These are phyloP conservation scores for Geophilus truncorum DNA, from an alignment of 2,888 invertebrate species.

Conservation along the genomic window DNA sequence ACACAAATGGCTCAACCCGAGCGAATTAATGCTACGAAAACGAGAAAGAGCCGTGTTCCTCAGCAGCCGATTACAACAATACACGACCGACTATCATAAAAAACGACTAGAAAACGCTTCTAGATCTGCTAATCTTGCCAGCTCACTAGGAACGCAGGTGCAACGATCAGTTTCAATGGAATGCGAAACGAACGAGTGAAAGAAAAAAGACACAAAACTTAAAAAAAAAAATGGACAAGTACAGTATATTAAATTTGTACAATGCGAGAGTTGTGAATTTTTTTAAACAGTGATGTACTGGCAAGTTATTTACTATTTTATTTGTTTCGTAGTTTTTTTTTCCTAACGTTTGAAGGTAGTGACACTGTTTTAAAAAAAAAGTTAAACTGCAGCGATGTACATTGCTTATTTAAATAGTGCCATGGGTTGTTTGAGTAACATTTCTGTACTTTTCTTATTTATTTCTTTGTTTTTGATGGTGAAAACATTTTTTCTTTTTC, in stretches of 20 bases:
- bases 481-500: background rate
- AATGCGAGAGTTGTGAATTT: background rate
- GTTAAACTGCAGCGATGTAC: background rate
- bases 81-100: conserved; percentile 72
- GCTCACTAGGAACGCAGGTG: conserved; percentile 43
- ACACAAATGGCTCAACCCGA: conserved; percentile 89
- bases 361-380: background rate
- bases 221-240: background rate
- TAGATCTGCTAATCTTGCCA: conserved; percentile 56
- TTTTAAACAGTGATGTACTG: background rate
- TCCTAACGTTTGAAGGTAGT: background rate
- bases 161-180: conserved; percentile 37
- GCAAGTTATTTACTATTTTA: background rate
- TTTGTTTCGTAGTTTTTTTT: background rate
- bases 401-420: background rate
- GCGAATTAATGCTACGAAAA: conserved; percentile 88
- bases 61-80: conserved; percentile 64
- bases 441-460: background rate
- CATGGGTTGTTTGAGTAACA: background rate
- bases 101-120: conserved; percentile 60
- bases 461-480: background rate
- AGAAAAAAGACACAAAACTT: background rate
- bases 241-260: background rate
- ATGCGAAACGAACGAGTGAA: conserved; percentile 13
- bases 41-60: conserved; percentile 81